Evolutionary conservation across 2,113 vertebrate species (phyloP).

Genomic region (Scomber japonicus): DNA sequence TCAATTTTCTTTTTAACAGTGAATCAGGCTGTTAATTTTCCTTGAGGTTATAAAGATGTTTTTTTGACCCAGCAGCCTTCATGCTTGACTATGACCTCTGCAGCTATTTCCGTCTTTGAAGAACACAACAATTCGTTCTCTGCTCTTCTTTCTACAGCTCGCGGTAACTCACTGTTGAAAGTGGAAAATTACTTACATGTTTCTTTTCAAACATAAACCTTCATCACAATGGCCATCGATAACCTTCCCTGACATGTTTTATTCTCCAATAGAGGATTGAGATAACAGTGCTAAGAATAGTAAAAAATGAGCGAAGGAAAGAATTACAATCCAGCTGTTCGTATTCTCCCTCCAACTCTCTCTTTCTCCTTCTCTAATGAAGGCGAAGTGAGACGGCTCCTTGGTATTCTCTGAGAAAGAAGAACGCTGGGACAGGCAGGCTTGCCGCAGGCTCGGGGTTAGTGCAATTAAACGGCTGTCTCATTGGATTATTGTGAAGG

Average conservation of each 20-base stretch:
- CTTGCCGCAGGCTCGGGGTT: conserved; percentile 62
- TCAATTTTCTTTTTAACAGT: background rate
- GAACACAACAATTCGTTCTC: conserved; percentile 26
- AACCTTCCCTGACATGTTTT: conserved; percentile 33
- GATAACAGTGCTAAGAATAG: conserved; percentile 20
- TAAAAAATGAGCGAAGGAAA: background rate
- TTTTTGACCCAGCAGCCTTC: conserved; percentile 15
- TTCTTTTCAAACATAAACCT: conserved; percentile 50
- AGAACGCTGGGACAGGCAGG: conserved; percentile 44
- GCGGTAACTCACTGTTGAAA: conserved; percentile 31
- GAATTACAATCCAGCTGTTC: conserved; percentile 9
- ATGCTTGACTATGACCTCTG: conserved; percentile 34
- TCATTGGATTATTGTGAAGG: conserved; percentile 77
- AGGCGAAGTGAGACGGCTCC: conserved; percentile 58
- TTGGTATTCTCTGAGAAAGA: conserved; percentile 68
- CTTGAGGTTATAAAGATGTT: background rate
- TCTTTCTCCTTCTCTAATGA: conserved; percentile 59
- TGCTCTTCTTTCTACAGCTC: conserved; percentile 40
- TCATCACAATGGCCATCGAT: conserved; percentile 43
- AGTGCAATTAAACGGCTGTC: conserved; percentile 79
- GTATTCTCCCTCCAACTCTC: conserved; percentile 8
- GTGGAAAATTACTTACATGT: conserved; percentile 31
- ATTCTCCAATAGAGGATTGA: conserved; percentile 21
- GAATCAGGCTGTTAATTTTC: conserved; percentile 23
- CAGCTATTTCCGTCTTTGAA: conserved; percentile 13